These are phyloP conservation scores for Xenopus laevis DNA, from an alignment of 2,113 vertebrate genomes.

Conservation along the genomic window DNA sequence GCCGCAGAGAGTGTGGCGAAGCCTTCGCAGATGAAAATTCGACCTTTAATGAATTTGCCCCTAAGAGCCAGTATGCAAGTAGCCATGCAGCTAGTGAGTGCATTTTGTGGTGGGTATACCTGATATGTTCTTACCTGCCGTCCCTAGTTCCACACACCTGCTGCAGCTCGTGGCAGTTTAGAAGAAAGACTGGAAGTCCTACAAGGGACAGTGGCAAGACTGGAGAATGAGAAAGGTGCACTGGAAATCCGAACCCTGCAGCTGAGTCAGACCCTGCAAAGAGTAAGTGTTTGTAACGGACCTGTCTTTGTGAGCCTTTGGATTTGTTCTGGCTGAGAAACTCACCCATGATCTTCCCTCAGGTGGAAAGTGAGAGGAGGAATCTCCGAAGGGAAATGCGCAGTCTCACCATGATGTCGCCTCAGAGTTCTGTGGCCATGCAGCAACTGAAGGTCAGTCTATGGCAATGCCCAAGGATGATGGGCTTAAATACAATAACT, in stretches of 20 bases:
- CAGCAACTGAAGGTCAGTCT: conserved; percentile 7
- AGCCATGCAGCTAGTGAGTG: too few species aligned
- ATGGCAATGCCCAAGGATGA: too few species aligned
- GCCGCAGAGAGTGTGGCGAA: too few species aligned
- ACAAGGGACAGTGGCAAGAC: conserved; percentile 51
- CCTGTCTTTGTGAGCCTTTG: neutral
- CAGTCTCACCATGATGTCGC: neutral
- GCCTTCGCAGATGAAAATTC: too few species aligned
- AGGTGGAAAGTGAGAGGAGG: conserved; percentile 32
- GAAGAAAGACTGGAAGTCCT: conserved; percentile 53
- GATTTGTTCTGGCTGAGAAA: neutral
- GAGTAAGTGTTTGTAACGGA: neutral
- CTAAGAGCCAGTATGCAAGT: too few species aligned
- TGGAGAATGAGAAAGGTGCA: conserved; percentile 59
- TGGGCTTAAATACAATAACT: too few species aligned
- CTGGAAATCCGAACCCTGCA: conserved; percentile 56
- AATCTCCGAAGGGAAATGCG: conserved; percentile 26
- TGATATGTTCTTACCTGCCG: neutral
- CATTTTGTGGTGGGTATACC: neutral
- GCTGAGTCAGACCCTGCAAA: conserved; percentile 44
- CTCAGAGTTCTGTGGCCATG: neutral
- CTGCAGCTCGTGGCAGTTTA: neutral
- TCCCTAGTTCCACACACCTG: neutral
- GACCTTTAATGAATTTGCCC: too few species aligned
- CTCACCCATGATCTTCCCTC: neutral